Evolutionary conservation across 53 echinoderm and acorn worm genomes (phyloP).

Genomic region (Temnopleurus reevesii): DNA sequence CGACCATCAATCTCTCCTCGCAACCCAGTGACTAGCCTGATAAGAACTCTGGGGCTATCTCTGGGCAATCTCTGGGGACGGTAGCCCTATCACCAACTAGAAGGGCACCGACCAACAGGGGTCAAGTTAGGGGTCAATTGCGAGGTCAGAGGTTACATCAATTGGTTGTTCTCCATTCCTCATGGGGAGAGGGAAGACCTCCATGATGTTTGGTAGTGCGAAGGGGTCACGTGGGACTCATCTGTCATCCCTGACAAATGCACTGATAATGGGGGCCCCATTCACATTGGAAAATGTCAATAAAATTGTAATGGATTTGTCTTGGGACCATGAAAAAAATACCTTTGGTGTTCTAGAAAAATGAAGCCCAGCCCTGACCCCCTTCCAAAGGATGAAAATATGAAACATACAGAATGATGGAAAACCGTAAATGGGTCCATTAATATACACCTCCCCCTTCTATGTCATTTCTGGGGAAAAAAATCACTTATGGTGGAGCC

Average conservation of each 20-base stretch:
- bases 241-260: constrained; percentile 13
- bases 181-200: constrained; percentile 37
- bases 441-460: too few relatives aligned
- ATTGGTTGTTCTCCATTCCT: background rate
- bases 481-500: too few relatives aligned
- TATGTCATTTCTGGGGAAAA: too few relatives aligned
- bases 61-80: constrained; percentile 24
- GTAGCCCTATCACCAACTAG: constrained; percentile 13
- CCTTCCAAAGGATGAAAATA: too few relatives aligned
- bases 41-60: too few relatives aligned
- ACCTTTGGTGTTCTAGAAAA: too few relatives aligned
- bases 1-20: background rate
- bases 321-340: too few relatives aligned
- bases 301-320: too few relatives aligned
- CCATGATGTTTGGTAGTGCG: constrained; percentile 23
- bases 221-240: constrained; percentile 19
- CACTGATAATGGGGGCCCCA: background rate
- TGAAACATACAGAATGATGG: too few relatives aligned
- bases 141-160: constrained; percentile 49
- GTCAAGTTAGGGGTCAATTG: constrained; percentile 44
- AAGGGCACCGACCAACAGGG: constrained; percentile 1
- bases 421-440: too few relatives aligned
- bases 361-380: too few relatives aligned
- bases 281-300: background rate
- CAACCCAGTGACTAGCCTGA: background rate